phyloP scores from a whole-genome alignment of 53 echinoderm and acorn worm genomes.

The Echinometra lucunter region DNA sequence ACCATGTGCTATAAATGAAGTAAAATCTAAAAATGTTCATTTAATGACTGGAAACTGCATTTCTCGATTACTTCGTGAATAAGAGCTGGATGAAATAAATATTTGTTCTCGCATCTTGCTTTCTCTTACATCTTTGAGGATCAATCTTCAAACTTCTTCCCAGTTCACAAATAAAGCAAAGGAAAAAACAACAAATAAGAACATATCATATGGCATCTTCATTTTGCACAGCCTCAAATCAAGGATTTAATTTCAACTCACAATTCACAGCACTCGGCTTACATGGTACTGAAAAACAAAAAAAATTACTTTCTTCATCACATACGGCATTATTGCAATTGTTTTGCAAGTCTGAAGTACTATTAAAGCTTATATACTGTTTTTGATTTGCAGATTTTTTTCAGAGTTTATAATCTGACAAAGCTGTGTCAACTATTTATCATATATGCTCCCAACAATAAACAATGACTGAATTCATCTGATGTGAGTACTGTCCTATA shows the following conservation, averaged over 20 bases:
- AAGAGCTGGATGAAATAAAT: neutral
- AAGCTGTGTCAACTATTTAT: neutral
- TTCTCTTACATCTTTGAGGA: no score
- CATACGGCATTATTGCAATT: conserved; percentile 7
- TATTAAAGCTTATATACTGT: neutral
- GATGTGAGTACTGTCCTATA: neutral
- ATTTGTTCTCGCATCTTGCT: no score
- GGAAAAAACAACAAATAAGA: neutral
- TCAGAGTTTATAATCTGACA: no score
- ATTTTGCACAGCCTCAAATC: neutral
- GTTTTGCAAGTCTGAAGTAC: neutral
- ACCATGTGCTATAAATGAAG: neutral
- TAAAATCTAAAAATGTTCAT: neutral
- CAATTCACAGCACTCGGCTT: conserved; percentile 50
- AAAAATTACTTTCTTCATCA: neutral
- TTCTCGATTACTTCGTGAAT: neutral
- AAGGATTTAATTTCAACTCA: conserved; percentile 22
- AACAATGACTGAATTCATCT: neutral
- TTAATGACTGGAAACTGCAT: neutral
- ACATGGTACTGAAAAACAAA: conserved; percentile 38
- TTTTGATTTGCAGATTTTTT: neutral
- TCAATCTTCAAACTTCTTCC: neutral
- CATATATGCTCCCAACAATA: neutral
- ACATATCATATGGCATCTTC: neutral
- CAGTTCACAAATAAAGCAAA: neutral